Evolutionary conservation across 2,797 vertebrate species (phyloP), one percentile per base, ranked within the genome.

Genomic region (Rallus crepitans): DNA sequence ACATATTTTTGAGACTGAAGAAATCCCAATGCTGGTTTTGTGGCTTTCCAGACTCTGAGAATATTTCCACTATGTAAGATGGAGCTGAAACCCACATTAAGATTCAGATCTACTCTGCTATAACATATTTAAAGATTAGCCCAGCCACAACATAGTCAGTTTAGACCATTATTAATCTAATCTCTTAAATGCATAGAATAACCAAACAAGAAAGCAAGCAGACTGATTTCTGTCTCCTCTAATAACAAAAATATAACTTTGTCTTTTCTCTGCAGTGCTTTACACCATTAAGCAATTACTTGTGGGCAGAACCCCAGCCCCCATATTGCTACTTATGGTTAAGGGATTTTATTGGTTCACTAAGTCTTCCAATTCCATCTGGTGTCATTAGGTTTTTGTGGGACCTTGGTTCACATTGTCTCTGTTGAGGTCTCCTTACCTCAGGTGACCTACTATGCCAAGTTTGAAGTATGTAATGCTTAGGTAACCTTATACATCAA

Each of bases 111-210:
- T 97, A 52, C 93, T 73, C 96, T 97, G 92, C 95, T 95, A 96
- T 92, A 97, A 96, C 86, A 86, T 94, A 95, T 93, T 96, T 95
- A 97, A 97, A 98, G 95, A 96, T 97, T 86, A 94, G 89, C 69
- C 89, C 95, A 97, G 91, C 85, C 95, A 97, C 97, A 97, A 92
- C 95, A 96, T 14, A 97, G 93, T 82, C 95, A 48, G 57, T 92
- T 97, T 87, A 96, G 94, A 66, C 89, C 97, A 90, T 97, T 97
- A 97, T 97, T 98, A 97, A 97, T 97, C 94, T 98, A 97, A 98
- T 97, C 97, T 97, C 96, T 33, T 98, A 97, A 97, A 97, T 28
- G 55, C 96, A 90, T 66, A 84, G 95, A 97, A 98, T 95, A 97
- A 82, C 94, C 96, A 95, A 97, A 96, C 90, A 97, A 97, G 96